A percentile compares a stretch with the other conserved stretches of the same genome.
Evolutionary conservation across 2,888 invertebrate species (phyloP).

Genomic region (Nephrotoma flavescens): DNA sequence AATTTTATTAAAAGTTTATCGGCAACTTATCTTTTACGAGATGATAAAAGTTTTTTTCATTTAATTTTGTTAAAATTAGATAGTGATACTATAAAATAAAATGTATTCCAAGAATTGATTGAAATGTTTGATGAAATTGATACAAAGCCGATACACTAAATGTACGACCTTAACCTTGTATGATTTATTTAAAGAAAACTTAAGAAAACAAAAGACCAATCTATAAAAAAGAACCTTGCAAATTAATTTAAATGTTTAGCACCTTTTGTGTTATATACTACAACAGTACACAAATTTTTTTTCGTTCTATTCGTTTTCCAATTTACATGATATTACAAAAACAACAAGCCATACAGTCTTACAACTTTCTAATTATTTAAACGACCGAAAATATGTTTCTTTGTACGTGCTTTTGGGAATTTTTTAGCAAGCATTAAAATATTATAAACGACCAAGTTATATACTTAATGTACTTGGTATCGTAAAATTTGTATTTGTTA

Average conservation of each 20-base stretch:
- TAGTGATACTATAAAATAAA: too few species aligned
- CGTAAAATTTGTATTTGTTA: too few species aligned
- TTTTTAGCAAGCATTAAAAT: neutral
- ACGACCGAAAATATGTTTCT: neutral
- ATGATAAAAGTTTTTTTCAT: too few species aligned
- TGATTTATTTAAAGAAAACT: neutral
- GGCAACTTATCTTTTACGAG: too few species aligned
- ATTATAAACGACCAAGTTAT: neutral
- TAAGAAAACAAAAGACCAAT: neutral
- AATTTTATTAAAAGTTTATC: too few species aligned
- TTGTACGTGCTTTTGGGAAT: neutral
- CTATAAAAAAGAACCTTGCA: neutral
- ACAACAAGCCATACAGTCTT: neutral
- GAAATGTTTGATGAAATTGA: too few species aligned
- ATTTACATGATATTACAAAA: neutral
- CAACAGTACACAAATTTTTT: neutral
- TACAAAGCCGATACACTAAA: too few species aligned
- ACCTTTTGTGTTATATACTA: neutral
- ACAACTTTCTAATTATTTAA: neutral
- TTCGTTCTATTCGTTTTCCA: too few species aligned
- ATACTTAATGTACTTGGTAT: neutral
- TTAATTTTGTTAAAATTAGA: too few species aligned
- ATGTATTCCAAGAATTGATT: too few species aligned
- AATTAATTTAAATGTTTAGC: neutral
- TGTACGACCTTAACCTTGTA: too few species aligned